Base-by-base conservation (phyloP, 2,888 invertebrate genomes). In the Apotomis turbidana region DNA sequence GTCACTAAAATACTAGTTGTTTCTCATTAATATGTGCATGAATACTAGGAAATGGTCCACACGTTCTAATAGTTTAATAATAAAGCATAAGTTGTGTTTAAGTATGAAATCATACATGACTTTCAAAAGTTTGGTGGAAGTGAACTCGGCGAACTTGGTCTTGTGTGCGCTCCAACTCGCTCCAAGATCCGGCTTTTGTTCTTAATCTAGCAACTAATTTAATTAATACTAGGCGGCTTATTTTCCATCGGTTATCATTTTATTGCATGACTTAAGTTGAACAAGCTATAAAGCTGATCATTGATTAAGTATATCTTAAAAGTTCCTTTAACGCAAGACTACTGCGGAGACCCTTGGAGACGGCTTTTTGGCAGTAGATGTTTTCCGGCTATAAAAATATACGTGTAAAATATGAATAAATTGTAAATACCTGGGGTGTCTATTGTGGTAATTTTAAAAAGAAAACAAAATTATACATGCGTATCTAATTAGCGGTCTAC, bases 101-200 rank as follows among this genome's bases (percentile, higher is more conserved):
- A 71, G 55, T 71, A 71, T 62, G 67, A 67, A 71, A 68, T 71
- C 71, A 67, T 67, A 68, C 67, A 60, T 67, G 71, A 68, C 67
- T 71, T 70, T 57, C 66, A 27, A 57, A 67, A 67, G 67, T 71
- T 71, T 51, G 51, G 71, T 51, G 61, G 44, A 71, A 61, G 71
- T 67, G 67, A 67, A 67, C 71, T 62, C 44, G 61, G 67, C 57
- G 41, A 71, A 71, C 61, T 71, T 71, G 46, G 61, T 71, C 61
- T 49, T 68, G 62, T 71, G 67, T 38, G 49, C 36, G 49, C 67
- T n/a, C 55, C n/a, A 71, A 71, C 61, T 68, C 62, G 49, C 51
- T 41, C 61, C 36, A 61, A 46, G 61, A 61, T 49, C 58, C 12
- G 57, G 67, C 57, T 51, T 70, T 61, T 68, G 67, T 71, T 67